phyloP scores from a whole-genome alignment of 2,888 invertebrate genomes.

The Thecocarcelia acutangulata region DNA sequence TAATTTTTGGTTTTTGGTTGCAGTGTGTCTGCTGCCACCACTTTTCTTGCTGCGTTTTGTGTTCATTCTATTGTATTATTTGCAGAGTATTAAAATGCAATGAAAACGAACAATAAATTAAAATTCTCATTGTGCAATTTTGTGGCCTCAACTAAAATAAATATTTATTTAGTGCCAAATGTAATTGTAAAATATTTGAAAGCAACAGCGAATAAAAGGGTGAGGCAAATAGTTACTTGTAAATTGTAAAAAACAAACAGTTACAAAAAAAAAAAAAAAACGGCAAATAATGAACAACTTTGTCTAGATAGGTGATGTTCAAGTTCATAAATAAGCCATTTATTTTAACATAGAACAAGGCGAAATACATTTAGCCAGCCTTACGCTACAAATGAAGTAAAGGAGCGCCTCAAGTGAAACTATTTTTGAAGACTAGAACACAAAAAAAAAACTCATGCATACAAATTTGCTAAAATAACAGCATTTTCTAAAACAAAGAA shows the following conservation, averaged over 20 bases:
- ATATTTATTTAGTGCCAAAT: constrained; percentile 60
- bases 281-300: no score
- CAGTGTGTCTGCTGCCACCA: constrained; percentile 1
- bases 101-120: constrained; percentile 58
- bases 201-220: neutral
- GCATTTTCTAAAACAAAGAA: no score
- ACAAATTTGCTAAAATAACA: no score
- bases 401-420: no score
- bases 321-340: no score
- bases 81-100: constrained; percentile 43
- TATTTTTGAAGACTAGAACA: no score
- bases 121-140: constrained; percentile 62
- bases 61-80: constrained; percentile 30
- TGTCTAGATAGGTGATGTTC: no score
- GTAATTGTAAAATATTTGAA: constrained; percentile 43
- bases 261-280: no score
- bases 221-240: neutral
- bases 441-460: no score
- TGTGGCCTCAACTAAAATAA: constrained; percentile 65
- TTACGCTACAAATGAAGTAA: no score
- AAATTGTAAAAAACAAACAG: neutral
- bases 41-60: constrained; percentile 6
- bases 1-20: constrained; percentile 23
- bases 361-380: no score
- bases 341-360: no score